Base-by-base conservation (phyloP, 1,140 invertebrate genomes). In the Macrobrachium nipponense region DNA sequence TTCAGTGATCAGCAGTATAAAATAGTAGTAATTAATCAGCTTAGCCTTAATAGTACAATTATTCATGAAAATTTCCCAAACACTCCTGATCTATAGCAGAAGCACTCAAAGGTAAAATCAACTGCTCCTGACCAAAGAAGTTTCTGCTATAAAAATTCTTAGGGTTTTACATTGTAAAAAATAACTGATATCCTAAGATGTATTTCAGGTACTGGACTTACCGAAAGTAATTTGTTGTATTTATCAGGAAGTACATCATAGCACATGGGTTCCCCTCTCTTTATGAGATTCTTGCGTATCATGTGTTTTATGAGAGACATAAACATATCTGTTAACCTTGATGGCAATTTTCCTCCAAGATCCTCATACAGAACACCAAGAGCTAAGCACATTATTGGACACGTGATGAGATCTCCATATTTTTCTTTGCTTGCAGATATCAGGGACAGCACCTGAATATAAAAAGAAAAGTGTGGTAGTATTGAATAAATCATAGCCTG, bases 351-450 rank as follows among this genome's bases (percentile, higher is more conserved):
- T 23, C 90, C 91, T 23, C 89, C 90, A 8, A 89, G 90, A 72
- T 91, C 92, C 89, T 93, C 92, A 82, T 92, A 93, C 0, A 93
- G 90, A 36, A 91, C 91, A 82, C 92, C 93, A 18, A 93, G 90
- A 87, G 92, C 90, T 27, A 93, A 90, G 90, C 93, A 93, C 83
- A 93, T 92, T 0, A 93, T 91, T 15, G 93, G 93, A 89, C 92
- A 92, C 81, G 92, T 91, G 4, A 92, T 92, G 27, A 93, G 90
- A n/a, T 92, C 86, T 8, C 91, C 85, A 72, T 89, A 89, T 51
- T 89, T 89, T 15, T 87, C 82, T 68, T 73, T 66, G 20, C 82
- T 88, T 12, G 82, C 77, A 58, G 76, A 62, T 27, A 88, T 80
- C n/a, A 88, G 70, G 0, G 87, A 88, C 59, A 88, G 59, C 12